Evolutionary conservation across 1,140 invertebrate genomes (phyloP), one percentile per base, ranked within the genome.

Genomic region (Lasaia peninsularis): DNA sequence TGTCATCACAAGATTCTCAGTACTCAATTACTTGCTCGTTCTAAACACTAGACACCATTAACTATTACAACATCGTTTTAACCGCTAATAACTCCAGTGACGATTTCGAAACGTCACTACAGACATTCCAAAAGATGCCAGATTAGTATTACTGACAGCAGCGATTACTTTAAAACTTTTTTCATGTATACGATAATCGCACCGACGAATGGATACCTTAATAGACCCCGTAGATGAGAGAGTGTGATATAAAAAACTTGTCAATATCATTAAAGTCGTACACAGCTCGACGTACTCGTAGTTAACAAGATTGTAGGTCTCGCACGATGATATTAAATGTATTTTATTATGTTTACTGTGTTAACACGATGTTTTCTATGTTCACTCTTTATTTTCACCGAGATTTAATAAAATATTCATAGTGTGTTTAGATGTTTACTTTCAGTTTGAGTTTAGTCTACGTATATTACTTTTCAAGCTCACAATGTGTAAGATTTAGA

Each of bases 141-240:
- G 74, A 85, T 85, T 80, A 80, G 71, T 71, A 37, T 63, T 69
- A 77, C 67, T 79, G 77, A 83, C 83, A 78, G 77, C 66, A 56
- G 63, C 77, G 75, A 83, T 82, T 80, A 82, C 34, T 85, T 55
- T 82, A 75, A 80, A 78, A 79, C 69, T 77, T 77, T 82, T 85
- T 78, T 82, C 75, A 77, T 71, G 75, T 73, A 73, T 61, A 71
- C 70, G 65, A 78, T 84, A 78, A 86, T 79, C 74, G 61, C 62
- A 63, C 60, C 44, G 63, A 67, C 33, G 37, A 44, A 69, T 70
- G 59, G 58, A 58, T 61, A 61, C 59, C 66, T 67, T 62, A 64
- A 68, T 67, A 60, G 24, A 58, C 54, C 62, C 32, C 34, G 35
- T 57, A 70, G 81, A 86, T 83, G 73, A 69, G 64, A 73, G 65